Conservation (phyloP, 2,888 invertebrate genomes). For the Quadriops clusia region DNA sequence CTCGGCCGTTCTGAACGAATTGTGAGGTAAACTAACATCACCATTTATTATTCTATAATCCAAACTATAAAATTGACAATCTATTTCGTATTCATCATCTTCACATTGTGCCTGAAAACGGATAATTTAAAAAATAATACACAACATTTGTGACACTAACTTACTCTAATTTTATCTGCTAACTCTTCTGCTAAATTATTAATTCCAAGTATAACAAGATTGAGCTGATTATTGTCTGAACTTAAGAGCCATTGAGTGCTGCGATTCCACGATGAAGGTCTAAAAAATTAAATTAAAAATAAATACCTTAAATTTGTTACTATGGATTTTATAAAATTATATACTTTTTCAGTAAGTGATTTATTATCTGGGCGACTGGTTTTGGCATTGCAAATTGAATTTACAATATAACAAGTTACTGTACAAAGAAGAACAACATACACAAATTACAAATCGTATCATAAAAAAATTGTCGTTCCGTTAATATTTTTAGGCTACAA, state of each 20-base stretch:
- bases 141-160: slow-evolving; percentile 13
- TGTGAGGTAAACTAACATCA: slow-evolving; percentile 67
- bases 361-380: too few species aligned
- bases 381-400: too few species aligned
- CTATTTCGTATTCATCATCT: slow-evolving; percentile 73
- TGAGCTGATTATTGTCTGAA: slow-evolving; percentile 61
- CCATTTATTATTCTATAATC: slow-evolving; percentile 81
- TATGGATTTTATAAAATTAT: too few species aligned
- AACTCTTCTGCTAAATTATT: slow-evolving; percentile 80
- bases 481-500: too few species aligned
- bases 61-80: slow-evolving; percentile 67
- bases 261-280: slow-evolving; percentile 52
- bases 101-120: slow-evolving; percentile 64
- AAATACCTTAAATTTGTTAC: too few species aligned
- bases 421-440: too few species aligned
- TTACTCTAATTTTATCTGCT: slow-evolving; percentile 65
- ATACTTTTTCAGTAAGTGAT: too few species aligned
- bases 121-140: slow-evolving; percentile 8
- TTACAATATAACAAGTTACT: too few species aligned
- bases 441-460: too few species aligned
- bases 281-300: slow-evolving; percentile 19
- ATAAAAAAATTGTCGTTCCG: too few species aligned
- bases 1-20: slow-evolving; percentile 72
- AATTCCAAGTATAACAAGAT: slow-evolving; percentile 78
- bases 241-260: slow-evolving; percentile 53